Base-by-base conservation (phyloP, 64 coral and sea anemone genomes). In the Actinia equina region DNA sequence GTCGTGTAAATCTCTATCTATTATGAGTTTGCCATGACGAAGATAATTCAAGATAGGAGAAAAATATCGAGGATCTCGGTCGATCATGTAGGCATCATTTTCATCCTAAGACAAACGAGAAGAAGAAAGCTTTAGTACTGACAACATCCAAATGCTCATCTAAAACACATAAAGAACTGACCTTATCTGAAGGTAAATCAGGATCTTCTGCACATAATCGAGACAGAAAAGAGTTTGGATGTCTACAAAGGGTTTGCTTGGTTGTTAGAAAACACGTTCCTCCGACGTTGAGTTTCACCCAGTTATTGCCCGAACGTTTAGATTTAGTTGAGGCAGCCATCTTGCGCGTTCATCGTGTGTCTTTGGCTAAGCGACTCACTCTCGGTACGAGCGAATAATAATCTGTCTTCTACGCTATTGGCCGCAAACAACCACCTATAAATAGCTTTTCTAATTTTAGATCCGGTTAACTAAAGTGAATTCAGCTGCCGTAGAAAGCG, bases 21-120 rank as follows among this genome's bases (percentile, higher is more conserved):
- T 99, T 79, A 99, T 95, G 12, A 99, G 93, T 71, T 99, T 99
- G 86, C 97, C 97, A 95, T 99, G 97, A 62, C 97, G 79, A 54
- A 99, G 77, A 86, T 99, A 99, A 83, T 99, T 99, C 54, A 99
- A 90, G 82, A 99, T 88, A 79, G 97, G 97, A 59, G 90, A 90
- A 91, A 99, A 99, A 95, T 99, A 99, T 52, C 88, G 88, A 77
- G 97, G 97, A 86, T 99, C 97, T 88, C 97, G 91, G 79, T 99
- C 97, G 79, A 99, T 95, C 93, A 99, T 91, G 85, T 99, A 99
- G 37, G 97, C 97, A 79, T 87, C 97, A 51, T 82, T 87, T 58
- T 99, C 97, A 60, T 99, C 97, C 97, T 99, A 82, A 89, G 69
- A 57, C 65, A 83, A 62, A 17, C 19, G 14, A 65, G 79, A 89